Evolutionary conservation across 2,797 vertebrate genomes (phyloP).

Genomic region (Eupleurogrammus muticus): DNA sequence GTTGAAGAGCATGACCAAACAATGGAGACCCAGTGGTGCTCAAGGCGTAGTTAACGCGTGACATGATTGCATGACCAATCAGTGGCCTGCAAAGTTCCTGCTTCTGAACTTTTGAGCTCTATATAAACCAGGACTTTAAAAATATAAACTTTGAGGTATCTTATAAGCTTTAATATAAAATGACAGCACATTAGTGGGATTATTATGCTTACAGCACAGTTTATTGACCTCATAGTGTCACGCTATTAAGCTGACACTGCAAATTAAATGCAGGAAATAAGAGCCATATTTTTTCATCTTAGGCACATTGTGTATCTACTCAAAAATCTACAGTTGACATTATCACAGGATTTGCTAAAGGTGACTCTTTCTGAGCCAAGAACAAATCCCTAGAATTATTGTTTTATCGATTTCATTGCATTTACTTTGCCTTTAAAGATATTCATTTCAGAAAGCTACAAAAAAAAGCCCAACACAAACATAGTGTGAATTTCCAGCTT

Average conservation of each 20-base stretch:
- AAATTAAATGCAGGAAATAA: background rate
- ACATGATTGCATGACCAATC: too few species aligned
- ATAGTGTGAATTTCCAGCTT: background rate
- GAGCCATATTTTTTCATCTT: background rate
- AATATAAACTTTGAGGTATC: background rate
- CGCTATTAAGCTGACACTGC: slow-evolving; percentile 13
- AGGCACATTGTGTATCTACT: background rate
- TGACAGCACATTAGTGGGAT: background rate
- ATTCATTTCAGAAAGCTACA: background rate
- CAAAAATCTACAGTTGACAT: background rate
- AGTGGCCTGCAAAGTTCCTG: too few species aligned
- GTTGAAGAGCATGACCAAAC: too few species aligned
- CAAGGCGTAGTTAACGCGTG: too few species aligned
- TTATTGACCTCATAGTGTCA: slow-evolving; percentile 13
- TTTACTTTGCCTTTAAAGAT: background rate
- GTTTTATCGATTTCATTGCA: too few species aligned
- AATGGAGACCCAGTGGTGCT: too few species aligned
- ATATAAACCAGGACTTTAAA: background rate
- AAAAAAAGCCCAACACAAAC: background rate
- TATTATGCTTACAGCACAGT: slow-evolving; percentile 3
- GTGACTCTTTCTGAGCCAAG: background rate
- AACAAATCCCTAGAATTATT: background rate
- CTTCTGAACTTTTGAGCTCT: background rate
- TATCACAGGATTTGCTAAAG: background rate
- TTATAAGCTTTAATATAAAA: background rate